These are phyloP conservation scores for Drosophila nebulosa DNA, from an alignment of 1,140 invertebrate genomes.

Conservation along the genomic window DNA sequence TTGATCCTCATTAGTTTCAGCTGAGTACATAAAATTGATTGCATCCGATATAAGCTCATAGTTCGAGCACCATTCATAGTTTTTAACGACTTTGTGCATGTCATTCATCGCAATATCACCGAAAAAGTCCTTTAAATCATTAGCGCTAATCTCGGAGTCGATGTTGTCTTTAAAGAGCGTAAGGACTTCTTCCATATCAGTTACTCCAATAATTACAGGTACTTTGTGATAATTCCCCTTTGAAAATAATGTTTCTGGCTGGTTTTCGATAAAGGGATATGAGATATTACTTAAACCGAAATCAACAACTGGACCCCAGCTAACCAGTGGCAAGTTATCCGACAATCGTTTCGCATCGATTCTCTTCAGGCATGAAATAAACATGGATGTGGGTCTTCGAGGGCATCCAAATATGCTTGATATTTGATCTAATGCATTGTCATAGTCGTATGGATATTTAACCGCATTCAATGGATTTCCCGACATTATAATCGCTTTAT, in stretches of 20 bases:
- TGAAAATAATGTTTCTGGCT: conserved; percentile 84
- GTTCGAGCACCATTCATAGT: conserved; percentile 85
- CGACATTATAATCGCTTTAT: conserved; percentile 87
- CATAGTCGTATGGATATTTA: conserved; percentile 82
- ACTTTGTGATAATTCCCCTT: conserved; percentile 84
- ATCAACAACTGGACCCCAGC: conserved; percentile 90
- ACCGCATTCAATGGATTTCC: conserved; percentile 86
- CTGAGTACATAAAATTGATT: conserved; percentile 88
- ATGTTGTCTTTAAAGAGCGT: conserved; percentile 83
- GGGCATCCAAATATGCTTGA: conserved; percentile 86
- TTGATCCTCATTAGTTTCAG: conserved; percentile 82
- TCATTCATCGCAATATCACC: conserved; percentile 84
- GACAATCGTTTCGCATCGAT: conserved; percentile 83
- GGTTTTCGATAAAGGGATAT: conserved; percentile 85
- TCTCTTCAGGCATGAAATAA: conserved; percentile 87
- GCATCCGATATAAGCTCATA: conserved; percentile 87
- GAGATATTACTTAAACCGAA: conserved; percentile 85
- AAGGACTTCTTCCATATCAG: conserved; percentile 89
- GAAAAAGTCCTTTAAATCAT: conserved; percentile 84
- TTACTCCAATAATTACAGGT: conserved; percentile 87
- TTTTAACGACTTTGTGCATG: conserved; percentile 80
- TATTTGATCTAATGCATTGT: conserved; percentile 83
- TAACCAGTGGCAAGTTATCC: conserved; percentile 84
- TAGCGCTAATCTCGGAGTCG: conserved; percentile 82
- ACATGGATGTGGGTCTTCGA: conserved; percentile 83